Base-by-base conservation (phyloP, 2,797 vertebrate genomes). In the Alauda arvensis region DNA sequence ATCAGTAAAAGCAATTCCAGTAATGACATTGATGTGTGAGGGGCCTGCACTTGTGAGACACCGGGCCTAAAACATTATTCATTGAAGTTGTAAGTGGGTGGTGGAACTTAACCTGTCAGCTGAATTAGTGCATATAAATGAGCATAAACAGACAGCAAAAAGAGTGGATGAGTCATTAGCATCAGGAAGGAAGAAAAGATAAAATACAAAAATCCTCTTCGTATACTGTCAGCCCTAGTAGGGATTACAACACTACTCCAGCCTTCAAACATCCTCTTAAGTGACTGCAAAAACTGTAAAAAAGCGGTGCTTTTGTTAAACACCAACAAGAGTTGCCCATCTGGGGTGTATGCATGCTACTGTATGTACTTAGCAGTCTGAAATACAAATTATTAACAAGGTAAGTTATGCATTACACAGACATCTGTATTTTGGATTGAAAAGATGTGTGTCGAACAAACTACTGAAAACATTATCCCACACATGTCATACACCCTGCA, bases 1-100 rank as follows among this genome's bases (percentile, higher is more conserved):
- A 89, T 78, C 93, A 89, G 89, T 56, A 57, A 88, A 93, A 93
- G 81, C 52, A 95, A 88, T 91, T 89, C 74, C 62, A 77, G 60
- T 43, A 94, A 67, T 53, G 88, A 87, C 91, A 91, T 29, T 88
- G 90, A 92, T 91, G 60, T 78, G 91, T 92, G 90, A 92, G 84
- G 63, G 79, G 67, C 77, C 88, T 85, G 90, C 79, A 93, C 92
- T 78, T 81, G 34, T 46, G 83, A 94, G 82, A 90, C 88, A 67
- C 25, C 0, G 0, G 79, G 67, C 74, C 77, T 78, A 25, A 91
- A 85, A 40, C 82, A 88, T 90, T 87, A 85, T 85, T 91, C 90
- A 90, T 56, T 81, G 70, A 69, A 72, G 39, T 70, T 83, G 43
- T 90, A 88, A 92, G 88, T 87, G 81, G 82, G 89, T 85, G 82